Evolutionary conservation across 2,888 invertebrate species (phyloP), one percentile per base, ranked within the genome.

Genomic region (Latrodectus hesperus): DNA sequence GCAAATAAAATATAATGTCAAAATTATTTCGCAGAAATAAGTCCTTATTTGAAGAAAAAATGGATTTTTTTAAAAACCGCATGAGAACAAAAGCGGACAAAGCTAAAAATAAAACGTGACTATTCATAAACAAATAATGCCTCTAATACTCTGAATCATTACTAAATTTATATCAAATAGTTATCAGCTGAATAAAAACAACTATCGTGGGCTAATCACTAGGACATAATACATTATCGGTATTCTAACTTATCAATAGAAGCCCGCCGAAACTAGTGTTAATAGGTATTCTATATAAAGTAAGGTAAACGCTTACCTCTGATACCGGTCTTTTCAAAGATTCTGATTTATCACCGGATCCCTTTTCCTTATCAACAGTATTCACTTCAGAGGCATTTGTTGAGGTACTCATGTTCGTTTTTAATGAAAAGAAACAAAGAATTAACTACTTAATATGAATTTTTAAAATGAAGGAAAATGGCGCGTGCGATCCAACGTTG

Each of bases 401-500:
- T 87, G 67, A 60, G 26, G 68, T 55, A 72, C 87, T 87, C 87
- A 87, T 87, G 53, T 78, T 87, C 55, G 53, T 74, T 82, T 74
- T 17, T 22, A 49, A 73, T 70, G 73, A 78, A 87, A 87, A 82
- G 82, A 87, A 87, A 87, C 82, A 78, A 82, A 74, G 82, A 82
- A 73, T 53, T 17, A 73, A 82, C 55, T 60, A 74, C 78, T 78
- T 70, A 77, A 87, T 67, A 52, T 74, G 65, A 22, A 49, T 76
- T 82, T 87, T 72, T 73, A 83, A 87, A 81, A 60, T 77, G 73
- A 74, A 60, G 67, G 82, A 87, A 87, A 87, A 87, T 87, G 87
- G 87, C 87, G 87, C 87, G 87, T 87, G 87, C 78, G 77, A 70
- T 72, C 60, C 60, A 82, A 78, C 87, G 82, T 82, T 82, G 73